Base-by-base conservation (phyloP, 2,797 vertebrate species). In the Gymnothorax javanicus region DNA sequence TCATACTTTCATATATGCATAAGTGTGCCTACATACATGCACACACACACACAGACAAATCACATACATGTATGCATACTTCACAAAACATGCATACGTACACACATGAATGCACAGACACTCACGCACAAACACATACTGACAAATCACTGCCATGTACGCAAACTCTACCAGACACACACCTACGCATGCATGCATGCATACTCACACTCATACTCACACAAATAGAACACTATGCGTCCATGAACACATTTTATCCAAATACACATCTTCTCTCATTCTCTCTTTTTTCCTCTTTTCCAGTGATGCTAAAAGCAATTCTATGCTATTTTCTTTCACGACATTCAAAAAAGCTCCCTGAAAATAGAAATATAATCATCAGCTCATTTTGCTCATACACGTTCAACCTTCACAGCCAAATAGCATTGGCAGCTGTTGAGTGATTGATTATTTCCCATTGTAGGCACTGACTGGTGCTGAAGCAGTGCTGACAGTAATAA, bases 1-100 rank as follows among this genome's bases (percentile, higher is more conserved):
- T 67, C 4, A 15, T 84, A 50, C 73, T 85, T 60, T 83, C 56
- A 88, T 12, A 50, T 17, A 50, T 64, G 12, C 62, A 23, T 85
- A 69, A 79, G 1, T 86, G 87, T 84, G 81, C 54, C 33, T 59
- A n/a, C 57, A 62, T 58, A 43, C 33, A 79, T 12, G 54, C 64
- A 20, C 64, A 17, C 12, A 20, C 13, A 2, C 13, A 27, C 3
- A 27, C 27, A 43, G n/a, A 58, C 56, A 77, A 43, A 43, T 43
- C 33, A 43, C 33, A 43, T 43, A 43, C 33, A 43, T 43, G 33
- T 43, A 43, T 43, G 33, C 59, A 60, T 1, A 60, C 33, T 43
- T 2, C 33, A 43, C 33, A 43, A 43, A 43, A 43, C 33, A 43
- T 2, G 33, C 33, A 2, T 43, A 43, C 33, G 33, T 17, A 60